These are phyloP conservation scores for Diglossa cyanea DNA, from an alignment of 2,797 vertebrate genomes.

Conservation along the genomic window DNA sequence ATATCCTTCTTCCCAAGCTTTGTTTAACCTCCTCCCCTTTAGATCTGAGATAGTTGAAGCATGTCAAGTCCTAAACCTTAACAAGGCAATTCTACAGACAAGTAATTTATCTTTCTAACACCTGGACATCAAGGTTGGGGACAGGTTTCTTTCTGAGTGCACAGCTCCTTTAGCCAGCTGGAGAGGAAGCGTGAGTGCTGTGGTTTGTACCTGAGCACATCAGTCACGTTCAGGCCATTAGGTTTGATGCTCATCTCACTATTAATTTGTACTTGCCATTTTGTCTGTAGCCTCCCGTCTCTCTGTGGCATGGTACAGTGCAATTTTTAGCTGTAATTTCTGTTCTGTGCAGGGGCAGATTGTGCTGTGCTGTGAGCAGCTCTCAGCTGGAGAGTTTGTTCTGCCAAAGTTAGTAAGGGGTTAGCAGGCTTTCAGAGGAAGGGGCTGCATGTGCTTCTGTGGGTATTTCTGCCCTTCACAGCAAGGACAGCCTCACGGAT, in stretches of 20 bases:
- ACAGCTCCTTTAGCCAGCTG: not conserved
- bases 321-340: not conserved
- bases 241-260: fast-evolving
- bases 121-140: not conserved
- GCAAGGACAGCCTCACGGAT: not conserved
- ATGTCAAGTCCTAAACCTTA: not conserved
- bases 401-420: not conserved
- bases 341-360: not conserved
- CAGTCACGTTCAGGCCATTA: not conserved
- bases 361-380: fast-evolving
- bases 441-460: too few species aligned
- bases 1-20: not conserved
- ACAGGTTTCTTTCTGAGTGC: too few species aligned
- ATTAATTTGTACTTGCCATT: fast-evolving
- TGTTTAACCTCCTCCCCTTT: not conserved
- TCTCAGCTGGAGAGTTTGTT: not conserved
- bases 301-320: fast-evolving
- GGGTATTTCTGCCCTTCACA: not conserved
- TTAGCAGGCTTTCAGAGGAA: fast-evolving
- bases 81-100: not conserved
- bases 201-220: not conserved
- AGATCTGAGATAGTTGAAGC: not conserved
- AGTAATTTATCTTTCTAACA: not conserved
- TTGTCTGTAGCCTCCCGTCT: not conserved
- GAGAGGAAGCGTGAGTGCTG: not conserved